Evolutionary conservation across 2,113 vertebrate genomes (phyloP), one percentile per base, ranked within the genome.

Genomic region (Pluvianellus socialis): DNA sequence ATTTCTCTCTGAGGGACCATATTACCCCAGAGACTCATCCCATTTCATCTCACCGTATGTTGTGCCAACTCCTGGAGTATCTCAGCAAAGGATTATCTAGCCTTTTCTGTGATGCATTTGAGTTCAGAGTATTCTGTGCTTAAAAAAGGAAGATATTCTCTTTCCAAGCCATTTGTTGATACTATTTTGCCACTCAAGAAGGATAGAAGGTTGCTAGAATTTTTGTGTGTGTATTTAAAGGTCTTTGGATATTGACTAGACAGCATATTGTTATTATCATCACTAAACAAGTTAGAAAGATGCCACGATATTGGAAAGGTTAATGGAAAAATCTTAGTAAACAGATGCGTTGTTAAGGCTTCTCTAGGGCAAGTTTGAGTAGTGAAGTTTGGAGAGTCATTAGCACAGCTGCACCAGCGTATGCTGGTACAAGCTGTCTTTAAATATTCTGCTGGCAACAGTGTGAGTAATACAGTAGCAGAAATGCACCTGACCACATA

Each of bases 351-450:
- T 91, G 66, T 94, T 93, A 96, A 97, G 82, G 55, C 49, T 96
- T 96, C 90, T 97, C 91, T 84, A 92, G 96, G 94, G 95, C 75
- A 74, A 76, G 40, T 94, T 96, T 92, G 82, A 90, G 61, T 70
- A 74, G 81, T 17, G 50, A 86, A 92, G 85, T 96, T 97, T 93
- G 91, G 91, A 94, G 96, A 91, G 35, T 65, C 86, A 79, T 97
- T 97, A 96, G 33, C 79, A 87, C 56, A 95, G 61, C 95, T 95
- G 92, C 49, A 70, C 26, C 56, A 71, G 44, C 4, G 27, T 92
- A 52, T 63, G 67, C 45, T 53, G 68, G 93, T 76, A 65, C 76
- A 92, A 76, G 35, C 59, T 91, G 63, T 53, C 38, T 97, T 97
- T 92, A 96, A 83, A 96, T 82, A 88, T 94, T 95, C 88, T 89